phyloP scores from a whole-genome alignment of 2,888 invertebrate species.

The Callosobruchus maculatus region DNA sequence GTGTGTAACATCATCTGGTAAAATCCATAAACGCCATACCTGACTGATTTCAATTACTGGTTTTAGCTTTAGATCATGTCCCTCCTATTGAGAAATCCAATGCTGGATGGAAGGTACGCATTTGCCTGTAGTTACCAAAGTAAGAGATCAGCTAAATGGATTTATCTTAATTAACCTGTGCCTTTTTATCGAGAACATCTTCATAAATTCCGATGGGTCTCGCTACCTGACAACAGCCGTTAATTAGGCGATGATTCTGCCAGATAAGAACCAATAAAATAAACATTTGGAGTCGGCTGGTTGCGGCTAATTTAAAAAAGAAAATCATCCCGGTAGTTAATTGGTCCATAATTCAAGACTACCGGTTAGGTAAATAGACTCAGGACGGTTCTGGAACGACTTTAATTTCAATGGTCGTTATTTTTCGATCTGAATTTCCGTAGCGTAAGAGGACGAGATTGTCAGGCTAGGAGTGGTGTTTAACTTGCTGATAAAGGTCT shows the following conservation, averaged over 20 bases:
- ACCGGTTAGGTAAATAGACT: not conserved
- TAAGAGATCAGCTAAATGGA: not conserved
- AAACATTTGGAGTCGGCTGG: not conserved
- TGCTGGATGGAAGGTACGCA: too few relatives aligned
- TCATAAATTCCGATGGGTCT: not conserved
- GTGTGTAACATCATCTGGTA: too few relatives aligned
- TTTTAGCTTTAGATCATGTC: too few relatives aligned
- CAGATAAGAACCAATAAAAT: not conserved
- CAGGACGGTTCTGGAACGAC: not conserved
- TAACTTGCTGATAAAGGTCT: not conserved
- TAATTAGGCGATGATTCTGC: not conserved
- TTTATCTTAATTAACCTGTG: not conserved
- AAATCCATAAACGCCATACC: too few relatives aligned
- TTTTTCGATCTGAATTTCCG: not conserved
- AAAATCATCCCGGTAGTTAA: not conserved
- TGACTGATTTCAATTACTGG: too few relatives aligned
- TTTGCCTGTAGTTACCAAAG: not conserved
- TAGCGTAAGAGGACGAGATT: not conserved
- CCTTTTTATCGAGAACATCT: not conserved
- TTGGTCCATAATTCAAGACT: not conserved
- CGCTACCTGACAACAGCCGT: not conserved
- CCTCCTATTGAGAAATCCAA: too few relatives aligned
- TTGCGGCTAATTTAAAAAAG: not conserved
- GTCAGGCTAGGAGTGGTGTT: not conserved
- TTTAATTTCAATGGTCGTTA: not conserved